phyloP scores from a whole-genome alignment of 2,888 invertebrate genomes.

The Hypolimnas misippus region DNA sequence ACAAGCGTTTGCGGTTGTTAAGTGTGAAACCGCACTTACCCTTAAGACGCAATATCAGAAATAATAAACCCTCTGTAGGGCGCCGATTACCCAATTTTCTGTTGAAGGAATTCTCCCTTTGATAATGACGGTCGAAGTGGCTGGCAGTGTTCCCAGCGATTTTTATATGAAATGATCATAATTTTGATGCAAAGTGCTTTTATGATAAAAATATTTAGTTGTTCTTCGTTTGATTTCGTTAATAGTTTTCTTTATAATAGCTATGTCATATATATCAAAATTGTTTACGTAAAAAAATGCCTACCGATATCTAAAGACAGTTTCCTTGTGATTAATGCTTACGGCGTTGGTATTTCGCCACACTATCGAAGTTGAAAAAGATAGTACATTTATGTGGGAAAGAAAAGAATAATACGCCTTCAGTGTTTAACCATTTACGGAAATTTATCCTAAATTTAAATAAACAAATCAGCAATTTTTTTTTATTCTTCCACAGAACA shows the following conservation, averaged over 20 bases:
- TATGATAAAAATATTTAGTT: conserved; percentile 33
- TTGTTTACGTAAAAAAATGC: too few species aligned
- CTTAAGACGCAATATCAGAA: conserved; percentile 46
- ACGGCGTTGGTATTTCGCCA: too few species aligned
- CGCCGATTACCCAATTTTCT: conserved; percentile 72
- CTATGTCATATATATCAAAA: neutral
- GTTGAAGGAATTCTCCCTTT: conserved; percentile 52
- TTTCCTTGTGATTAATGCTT: too few species aligned
- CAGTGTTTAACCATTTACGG: too few species aligned
- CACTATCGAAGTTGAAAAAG: too few species aligned
- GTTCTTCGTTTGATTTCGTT: neutral
- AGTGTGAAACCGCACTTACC: conserved; percentile 31
- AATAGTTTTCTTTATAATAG: conserved; percentile 1
- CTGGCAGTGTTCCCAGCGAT: conserved; percentile 31
- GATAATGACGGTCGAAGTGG: conserved; percentile 31
- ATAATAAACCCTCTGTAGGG: conserved; percentile 62
- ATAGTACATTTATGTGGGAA: too few species aligned
- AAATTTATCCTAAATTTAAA: too few species aligned
- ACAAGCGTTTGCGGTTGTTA: conserved; percentile 6
- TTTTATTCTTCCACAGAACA: too few species aligned
- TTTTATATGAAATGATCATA: conserved; percentile 62
- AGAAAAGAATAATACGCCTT: too few species aligned
- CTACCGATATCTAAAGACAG: too few species aligned
- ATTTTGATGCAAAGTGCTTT: conserved; percentile 58
- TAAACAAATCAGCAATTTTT: too few species aligned